Conservation (phyloP, 1,140 invertebrate genomes). For the Drosophila oshimai region DNA sequence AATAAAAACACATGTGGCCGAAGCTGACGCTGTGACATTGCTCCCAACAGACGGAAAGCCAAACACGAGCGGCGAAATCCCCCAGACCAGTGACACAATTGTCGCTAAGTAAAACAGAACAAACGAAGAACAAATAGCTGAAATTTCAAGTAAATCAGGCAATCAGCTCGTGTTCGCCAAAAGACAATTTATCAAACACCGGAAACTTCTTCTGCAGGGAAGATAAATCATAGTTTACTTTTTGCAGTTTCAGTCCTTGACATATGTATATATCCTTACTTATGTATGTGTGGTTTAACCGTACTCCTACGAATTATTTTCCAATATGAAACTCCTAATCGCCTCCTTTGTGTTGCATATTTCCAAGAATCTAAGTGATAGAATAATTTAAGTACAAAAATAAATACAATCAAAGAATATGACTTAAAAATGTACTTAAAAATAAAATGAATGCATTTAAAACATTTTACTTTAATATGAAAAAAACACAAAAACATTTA, state of each 20-base stretch:
- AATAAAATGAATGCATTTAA: too few relatives aligned
- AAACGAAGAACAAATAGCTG: slow-evolving; percentile 17
- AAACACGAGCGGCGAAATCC: slow-evolving; percentile 4
- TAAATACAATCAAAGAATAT: too few relatives aligned
- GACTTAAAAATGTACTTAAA: too few relatives aligned
- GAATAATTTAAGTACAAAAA: too few relatives aligned
- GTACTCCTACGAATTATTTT: neutral
- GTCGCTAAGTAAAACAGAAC: slow-evolving; percentile 6
- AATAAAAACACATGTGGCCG: slow-evolving; percentile 38
- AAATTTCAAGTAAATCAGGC: slow-evolving; percentile 36
- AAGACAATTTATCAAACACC: slow-evolving; percentile 4
- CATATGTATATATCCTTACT: neutral
- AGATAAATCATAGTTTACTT: neutral
- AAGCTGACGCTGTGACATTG: slow-evolving; percentile 5
- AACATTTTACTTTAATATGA: too few relatives aligned
- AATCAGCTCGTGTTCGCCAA: slow-evolving; percentile 23
- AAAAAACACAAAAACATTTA: too few relatives aligned
- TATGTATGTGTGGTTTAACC: neutral
- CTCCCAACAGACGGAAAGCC: slow-evolving; percentile 22
- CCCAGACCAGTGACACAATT: neutral
- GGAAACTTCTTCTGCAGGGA: slow-evolving; percentile 11
- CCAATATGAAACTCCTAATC: neutral
- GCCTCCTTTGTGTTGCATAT: neutral
- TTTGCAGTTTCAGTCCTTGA: neutral
- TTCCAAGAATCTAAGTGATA: too few relatives aligned